Base-by-base conservation (phyloP, 2,888 invertebrate species). In the Polylopha cassiicola region DNA sequence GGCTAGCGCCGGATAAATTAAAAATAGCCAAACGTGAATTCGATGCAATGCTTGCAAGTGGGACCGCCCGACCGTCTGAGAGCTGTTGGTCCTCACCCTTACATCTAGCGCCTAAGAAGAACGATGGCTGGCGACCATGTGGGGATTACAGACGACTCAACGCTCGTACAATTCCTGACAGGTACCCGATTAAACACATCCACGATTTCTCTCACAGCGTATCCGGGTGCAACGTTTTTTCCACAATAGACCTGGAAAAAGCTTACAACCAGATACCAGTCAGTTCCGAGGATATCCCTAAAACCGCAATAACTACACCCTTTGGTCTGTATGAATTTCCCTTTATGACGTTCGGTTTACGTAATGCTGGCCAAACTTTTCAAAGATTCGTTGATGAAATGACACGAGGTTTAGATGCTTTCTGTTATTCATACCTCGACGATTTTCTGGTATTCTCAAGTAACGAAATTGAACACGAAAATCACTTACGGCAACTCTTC, bases 291-390 rank as follows among this genome's bases (percentile, higher is more conserved):
- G 42, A 42, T 9, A 37, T 42, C 3, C 31, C 31, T 2, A 43
- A 37, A 10, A 43, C 42, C 1, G 42, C 42, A 2, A 42, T 43
- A 2, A 37, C 37, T 0, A 43, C 42, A 0, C 34, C 33, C 1
- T 41, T 34, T 14, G 59, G 58, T 3, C 29, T 64, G 5, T 63
- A 50, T 23, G 61, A 75, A 32, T 69, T 63, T 37, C 43, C 53
- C 0, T 42, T 29, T 3, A 63, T 66, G 63, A 46, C 50, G 0
- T 75, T 73, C 9, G 73, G 74, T 2, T 48, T 77, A 0, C 36
- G 66, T 0, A 76, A 77, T 31, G 71, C 73, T 0, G 69, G 60
- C 0, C 70, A 73, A 39, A 65, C 68, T 0, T 61, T 77, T 39
- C 69, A 73, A 32, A 47, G 66, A 0, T 70, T 69, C 26, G 61